Evolutionary conservation across 2,888 invertebrate genomes (phyloP), one percentile per base, ranked within the genome.

Genomic region (Chrysotoxum bicinctum): DNA sequence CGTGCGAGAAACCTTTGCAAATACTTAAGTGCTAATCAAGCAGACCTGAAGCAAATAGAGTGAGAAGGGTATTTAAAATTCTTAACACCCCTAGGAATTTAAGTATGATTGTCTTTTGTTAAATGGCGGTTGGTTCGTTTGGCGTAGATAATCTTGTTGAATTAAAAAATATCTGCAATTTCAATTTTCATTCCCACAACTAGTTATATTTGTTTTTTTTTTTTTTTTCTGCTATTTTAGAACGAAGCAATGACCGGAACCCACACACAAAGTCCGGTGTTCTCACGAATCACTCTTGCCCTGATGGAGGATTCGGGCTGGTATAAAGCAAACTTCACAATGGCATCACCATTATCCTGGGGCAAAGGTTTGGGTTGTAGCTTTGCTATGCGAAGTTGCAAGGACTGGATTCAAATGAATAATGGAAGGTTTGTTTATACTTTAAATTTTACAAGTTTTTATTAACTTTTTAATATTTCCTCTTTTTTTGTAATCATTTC

Each of bases 211-310:
- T 35, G 8, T 6, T 56, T 10, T 19, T 3, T 14, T 19, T 26
- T 45, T 45, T 21, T 64, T 9, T 70, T 73, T 26, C 8, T 23
- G 1, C 6, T 35, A 45, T 76, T 77, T 43, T 90, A 98, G 97
- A 99, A 99, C 92, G 99, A 99, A 93, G 99, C 99, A 0, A 99
- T 99, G 99, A 99, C 99, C 0, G 99, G 99, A 2, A 99, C 98
- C 0, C 99, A 99, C 92, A 99, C 99, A 0, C 99, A 99, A 92
- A 98, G 98, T 92, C 98, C 99, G 0, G 97, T 98, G 0, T 99
- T 99, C 92, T 98, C 98, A 0, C 93, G 98, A 21, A 95, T 99
- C 72, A 98, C 99, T 0, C 93, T 99, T 87, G 99, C 99, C 0
- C 92, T 99, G 87, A 97, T 99, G 97, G 99, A 99, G 91, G 99